These are phyloP conservation scores for Anguilla obscura DNA, from an alignment of 2,797 vertebrate genomes.

Conservation along the genomic window DNA sequence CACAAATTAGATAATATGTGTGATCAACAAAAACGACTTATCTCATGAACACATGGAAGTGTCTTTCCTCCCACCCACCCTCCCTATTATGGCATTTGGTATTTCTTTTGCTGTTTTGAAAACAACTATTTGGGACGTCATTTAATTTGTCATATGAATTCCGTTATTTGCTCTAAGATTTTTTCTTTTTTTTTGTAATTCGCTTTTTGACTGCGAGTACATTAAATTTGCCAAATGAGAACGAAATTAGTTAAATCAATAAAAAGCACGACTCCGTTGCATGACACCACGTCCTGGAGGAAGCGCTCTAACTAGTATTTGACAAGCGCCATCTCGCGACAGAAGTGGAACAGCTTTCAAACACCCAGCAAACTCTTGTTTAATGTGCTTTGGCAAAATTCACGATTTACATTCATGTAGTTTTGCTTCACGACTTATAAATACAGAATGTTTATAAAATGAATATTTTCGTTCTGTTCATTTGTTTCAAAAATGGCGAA, in stretches of 20 bases:
- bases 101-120: neutral
- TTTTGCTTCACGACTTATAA: neutral
- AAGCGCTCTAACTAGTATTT: slow-evolving; percentile 1
- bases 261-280: neutral
- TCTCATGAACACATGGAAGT: neutral
- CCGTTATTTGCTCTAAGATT: neutral
- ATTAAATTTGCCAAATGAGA: neutral
- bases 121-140: neutral
- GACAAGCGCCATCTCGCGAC: slow-evolving; percentile 51
- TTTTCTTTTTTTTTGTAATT: neutral
- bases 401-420: neutral
- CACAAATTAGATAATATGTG: neutral
- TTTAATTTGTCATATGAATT: neutral
- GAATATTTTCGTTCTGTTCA: neutral
- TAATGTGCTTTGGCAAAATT: neutral
- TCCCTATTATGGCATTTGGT: neutral
- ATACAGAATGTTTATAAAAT: neutral
- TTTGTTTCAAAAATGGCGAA: neutral
- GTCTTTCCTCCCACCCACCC: neutral
- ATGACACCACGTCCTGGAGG: neutral
- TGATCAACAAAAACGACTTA: neutral
- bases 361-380: neutral
- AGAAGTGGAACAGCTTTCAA: neutral
- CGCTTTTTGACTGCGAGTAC: neutral
- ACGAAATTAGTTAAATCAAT: neutral